These are phyloP conservation scores for Caenorhabditis inopinata DNA, from an alignment of 1,140 invertebrate genomes.

Conservation along the genomic window DNA sequence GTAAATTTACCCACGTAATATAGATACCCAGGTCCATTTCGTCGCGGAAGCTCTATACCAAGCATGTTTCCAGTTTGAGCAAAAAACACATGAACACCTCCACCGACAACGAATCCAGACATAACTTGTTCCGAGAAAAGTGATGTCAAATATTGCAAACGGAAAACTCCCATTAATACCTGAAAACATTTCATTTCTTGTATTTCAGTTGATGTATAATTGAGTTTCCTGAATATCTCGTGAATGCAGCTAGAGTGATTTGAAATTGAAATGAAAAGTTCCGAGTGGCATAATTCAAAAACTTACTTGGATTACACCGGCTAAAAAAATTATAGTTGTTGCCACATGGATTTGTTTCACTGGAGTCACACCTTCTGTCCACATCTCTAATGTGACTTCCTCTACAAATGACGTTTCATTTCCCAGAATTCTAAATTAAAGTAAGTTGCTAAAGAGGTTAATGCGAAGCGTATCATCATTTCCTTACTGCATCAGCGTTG, in stretches of 20 bases:
- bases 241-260: too few relatives aligned
- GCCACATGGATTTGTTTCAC: conserved; percentile 60
- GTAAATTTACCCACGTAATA: conserved; percentile 45
- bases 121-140: conserved; percentile 66
- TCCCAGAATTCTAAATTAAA: background rate
- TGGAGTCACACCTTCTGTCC: conserved; percentile 41
- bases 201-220: too few relatives aligned
- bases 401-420: conserved; percentile 30
- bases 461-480: too few relatives aligned
- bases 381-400: conserved; percentile 32
- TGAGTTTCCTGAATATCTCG: too few relatives aligned
- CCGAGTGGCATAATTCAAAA: too few relatives aligned
- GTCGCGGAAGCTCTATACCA: conserved; percentile 56
- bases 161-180: conserved; percentile 62
- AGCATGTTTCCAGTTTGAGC: conserved; percentile 62
- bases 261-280: too few relatives aligned
- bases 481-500: conserved; percentile 27
- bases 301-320: conserved; percentile 58
- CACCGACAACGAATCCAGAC: conserved; percentile 63
- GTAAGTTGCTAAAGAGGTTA: background rate
- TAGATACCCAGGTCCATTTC: conserved; percentile 59
- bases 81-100: conserved; percentile 62
- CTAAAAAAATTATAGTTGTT: conserved; percentile 60
- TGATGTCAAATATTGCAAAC: conserved; percentile 61
- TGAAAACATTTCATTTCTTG: conserved; percentile 22